Evolutionary conservation across 37 sponge, comb jelly and placozoan species (phyloP).

Genomic region (Trichoplax adhaerens): DNA sequence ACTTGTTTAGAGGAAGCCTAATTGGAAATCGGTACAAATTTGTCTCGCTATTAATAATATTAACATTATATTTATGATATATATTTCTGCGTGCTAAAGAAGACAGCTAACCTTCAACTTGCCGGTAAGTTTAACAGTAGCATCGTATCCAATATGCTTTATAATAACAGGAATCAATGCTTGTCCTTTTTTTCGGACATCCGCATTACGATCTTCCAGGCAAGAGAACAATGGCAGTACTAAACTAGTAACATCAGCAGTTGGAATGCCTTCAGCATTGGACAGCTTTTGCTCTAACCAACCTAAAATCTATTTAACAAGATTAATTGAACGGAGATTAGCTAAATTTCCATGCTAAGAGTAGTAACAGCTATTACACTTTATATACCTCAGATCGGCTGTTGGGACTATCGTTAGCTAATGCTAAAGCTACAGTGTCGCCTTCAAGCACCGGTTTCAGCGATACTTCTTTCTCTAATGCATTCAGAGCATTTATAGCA

Average conservation of each 20-base stretch:
- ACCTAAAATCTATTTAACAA: slow-evolving; percentile 18
- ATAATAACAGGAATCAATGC: slow-evolving; percentile 36
- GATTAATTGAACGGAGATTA: no score
- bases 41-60: neutral
- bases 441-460: slow-evolving; percentile 39
- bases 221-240: slow-evolving; percentile 32
- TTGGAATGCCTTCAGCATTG: slow-evolving; percentile 23
- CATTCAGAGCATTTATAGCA: slow-evolving; percentile 36
- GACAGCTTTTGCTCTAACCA: slow-evolving; percentile 73
- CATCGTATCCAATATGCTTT: slow-evolving; percentile 48
- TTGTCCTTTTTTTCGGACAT: slow-evolving; percentile 52
- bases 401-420: slow-evolving; percentile 69
- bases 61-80: neutral
- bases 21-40: neutral
- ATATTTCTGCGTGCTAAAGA: neutral
- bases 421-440: slow-evolving; percentile 39
- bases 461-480: slow-evolving; percentile 29
- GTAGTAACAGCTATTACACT: no score
- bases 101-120: slow-evolving; percentile 31
- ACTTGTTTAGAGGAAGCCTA: slow-evolving; percentile 47
- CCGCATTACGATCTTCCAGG: slow-evolving; percentile 66
- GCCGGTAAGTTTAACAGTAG: slow-evolving; percentile 26
- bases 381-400: slow-evolving; percentile 45
- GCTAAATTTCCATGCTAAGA: no score
- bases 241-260: slow-evolving; percentile 26